Evolutionary conservation across 2,113 vertebrate genomes (phyloP), one percentile per base, ranked within the genome.

Genomic region (Micromys minutus): DNA sequence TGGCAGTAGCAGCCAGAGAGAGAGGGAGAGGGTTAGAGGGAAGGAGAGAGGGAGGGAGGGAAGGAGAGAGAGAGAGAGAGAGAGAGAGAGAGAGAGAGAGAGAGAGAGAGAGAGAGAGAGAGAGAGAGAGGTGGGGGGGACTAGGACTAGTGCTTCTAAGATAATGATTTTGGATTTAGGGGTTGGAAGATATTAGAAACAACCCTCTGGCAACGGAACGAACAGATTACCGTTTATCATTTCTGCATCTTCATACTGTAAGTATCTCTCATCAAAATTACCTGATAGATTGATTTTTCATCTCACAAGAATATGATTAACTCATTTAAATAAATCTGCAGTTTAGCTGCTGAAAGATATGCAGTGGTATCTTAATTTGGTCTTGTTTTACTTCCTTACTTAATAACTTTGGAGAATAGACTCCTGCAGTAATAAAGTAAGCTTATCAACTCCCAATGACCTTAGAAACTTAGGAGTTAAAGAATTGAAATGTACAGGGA

Each of bases 181-280:
- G 31, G 75, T 31, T 47, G 71, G 61, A 55, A n/a, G 13, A 10
- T 74, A 52, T 81, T 93, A 75, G 67, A 76, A 72, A 96, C 91
- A 45, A 45, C 29, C 69, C 93, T 91, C 76, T 45, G 65, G 57
- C 61, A 65, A 31, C 86, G 7, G 61, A 89, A 59, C 7, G 11
- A 71, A 88, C 47, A 84, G 93, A 57, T 75, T 84, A 42, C 71
- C 87, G 85, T 84, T 52, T 74, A 6, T 85, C 17, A 34, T 81
- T 89, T 87, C 93, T 96, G 83, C 85, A 50, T 81, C 91, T 89
- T 89, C 69, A 24, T 59, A 57, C 93, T 76, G 87, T 97, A 96
- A 97, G 94, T 95, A 96, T 95, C 42, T 96, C 55, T 79, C 87
- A 57, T 88, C n/a, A 90, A 79, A 86, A 90, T 94, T 88, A 71